These are phyloP conservation scores for Pseudanteris insignis DNA, from an alignment of 2,888 invertebrate species.

Conservation along the genomic window DNA sequence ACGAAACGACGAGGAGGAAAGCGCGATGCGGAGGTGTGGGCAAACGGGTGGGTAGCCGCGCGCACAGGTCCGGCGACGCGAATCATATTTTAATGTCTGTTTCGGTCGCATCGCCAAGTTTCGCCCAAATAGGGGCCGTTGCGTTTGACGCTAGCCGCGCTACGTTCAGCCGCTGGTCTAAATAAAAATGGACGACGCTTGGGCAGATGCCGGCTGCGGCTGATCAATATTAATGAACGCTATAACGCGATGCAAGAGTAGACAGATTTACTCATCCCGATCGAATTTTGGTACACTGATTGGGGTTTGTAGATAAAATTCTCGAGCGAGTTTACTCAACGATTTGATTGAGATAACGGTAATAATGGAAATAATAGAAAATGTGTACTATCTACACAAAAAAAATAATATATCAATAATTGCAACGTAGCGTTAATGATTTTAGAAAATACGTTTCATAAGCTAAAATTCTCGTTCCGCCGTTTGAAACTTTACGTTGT, in stretches of 20 bases:
- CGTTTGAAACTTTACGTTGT: no score
- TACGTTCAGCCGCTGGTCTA: constrained; percentile 27
- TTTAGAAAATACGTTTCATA: no score
- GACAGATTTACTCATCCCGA: constrained; percentile 28
- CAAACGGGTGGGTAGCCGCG: constrained; percentile 13
- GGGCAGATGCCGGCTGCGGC: constrained; percentile 18
- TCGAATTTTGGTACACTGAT: constrained; percentile 11
- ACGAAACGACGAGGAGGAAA: constrained; percentile 18
- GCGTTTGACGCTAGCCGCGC: constrained; percentile 8
- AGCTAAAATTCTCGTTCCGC: no score
- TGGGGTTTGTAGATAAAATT: constrained; percentile 29
- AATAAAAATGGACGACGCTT: constrained; percentile 41
- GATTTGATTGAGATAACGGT: no score
- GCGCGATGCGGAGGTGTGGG: constrained; percentile 3
- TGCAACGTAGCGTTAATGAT: no score
- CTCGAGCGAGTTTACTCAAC: no score
- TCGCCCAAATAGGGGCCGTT: constrained; percentile 13
- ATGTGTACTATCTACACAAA: no score
- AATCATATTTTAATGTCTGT: constrained; percentile 13
- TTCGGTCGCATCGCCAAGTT: constrained; percentile 8
- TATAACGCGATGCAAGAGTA: constrained; percentile 34
- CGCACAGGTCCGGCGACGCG: constrained; percentile 41
- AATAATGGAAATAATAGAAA: no score
- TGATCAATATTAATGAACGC: constrained; percentile 43
- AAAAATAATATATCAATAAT: no score